These are phyloP conservation scores for Danionella cerebrum DNA, from an alignment of 2,113 vertebrate genomes.

Conservation along the genomic window DNA sequence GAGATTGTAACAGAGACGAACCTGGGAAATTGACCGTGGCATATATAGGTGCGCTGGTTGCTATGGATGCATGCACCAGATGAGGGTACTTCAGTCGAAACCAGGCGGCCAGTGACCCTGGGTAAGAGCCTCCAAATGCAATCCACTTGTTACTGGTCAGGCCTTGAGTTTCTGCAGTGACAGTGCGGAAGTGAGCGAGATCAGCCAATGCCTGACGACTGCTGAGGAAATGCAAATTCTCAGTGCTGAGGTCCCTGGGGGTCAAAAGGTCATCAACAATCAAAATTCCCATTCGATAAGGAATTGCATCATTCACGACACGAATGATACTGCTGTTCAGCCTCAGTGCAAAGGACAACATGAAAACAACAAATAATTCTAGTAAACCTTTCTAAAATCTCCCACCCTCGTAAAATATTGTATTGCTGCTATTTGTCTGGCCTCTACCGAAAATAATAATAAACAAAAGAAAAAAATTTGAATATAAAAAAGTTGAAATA, in stretches of 20 bases:
- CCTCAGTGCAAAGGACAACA: no score
- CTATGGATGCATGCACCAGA: slow-evolving; percentile 54
- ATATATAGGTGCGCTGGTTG: slow-evolving; percentile 54
- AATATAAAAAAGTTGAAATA: no score
- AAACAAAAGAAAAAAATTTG: no score
- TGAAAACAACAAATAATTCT: no score
- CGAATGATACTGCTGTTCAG: no score
- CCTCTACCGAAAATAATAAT: no score
- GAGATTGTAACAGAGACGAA: slow-evolving; percentile 28
- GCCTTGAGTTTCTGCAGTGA: slow-evolving; percentile 20
- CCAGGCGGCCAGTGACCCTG: slow-evolving; percentile 58
- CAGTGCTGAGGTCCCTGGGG: slow-evolving; percentile 51
- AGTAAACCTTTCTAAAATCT: no score
- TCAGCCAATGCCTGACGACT: slow-evolving; percentile 59
- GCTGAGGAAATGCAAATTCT: slow-evolving; percentile 54
- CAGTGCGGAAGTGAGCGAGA: slow-evolving; percentile 57
- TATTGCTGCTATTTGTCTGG: no score
- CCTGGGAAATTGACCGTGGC: slow-evolving; percentile 61
- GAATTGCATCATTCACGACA: no score
- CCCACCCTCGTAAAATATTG: no score
- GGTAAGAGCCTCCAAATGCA: slow-evolving; percentile 57
- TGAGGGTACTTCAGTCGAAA: slow-evolving; percentile 63
- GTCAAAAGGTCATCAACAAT: not conserved
- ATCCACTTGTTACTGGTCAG: slow-evolving; percentile 53
- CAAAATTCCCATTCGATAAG: no score